Evolutionary conservation across 2,113 vertebrate genomes (phyloP).

Genomic region (Ophthalmolycus amberensis): DNA sequence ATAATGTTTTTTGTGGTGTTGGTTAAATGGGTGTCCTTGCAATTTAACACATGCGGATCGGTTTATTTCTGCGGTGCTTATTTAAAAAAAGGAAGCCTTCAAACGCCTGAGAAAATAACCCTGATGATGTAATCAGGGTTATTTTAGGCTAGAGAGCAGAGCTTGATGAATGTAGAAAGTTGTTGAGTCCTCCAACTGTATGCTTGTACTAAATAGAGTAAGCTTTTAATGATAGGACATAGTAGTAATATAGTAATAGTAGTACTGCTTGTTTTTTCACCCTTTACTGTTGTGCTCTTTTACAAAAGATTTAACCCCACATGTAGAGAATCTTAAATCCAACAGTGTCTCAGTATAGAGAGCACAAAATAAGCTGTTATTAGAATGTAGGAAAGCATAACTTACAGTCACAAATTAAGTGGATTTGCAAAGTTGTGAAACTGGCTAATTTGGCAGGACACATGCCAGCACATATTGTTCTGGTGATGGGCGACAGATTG

Average conservation of each 20-base stretch:
- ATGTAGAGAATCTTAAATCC: not conserved
- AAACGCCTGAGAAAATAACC: not conserved
- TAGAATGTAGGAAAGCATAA: not conserved
- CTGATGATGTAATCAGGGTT: not conserved
- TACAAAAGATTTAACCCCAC: not conserved
- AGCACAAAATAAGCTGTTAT: not conserved
- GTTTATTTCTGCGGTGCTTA: too few species aligned
- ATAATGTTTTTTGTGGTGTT: not conserved
- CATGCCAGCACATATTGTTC: slow-evolving; percentile 36
- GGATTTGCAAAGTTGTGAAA: slow-evolving; percentile 25
- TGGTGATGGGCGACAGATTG: slow-evolving; percentile 45
- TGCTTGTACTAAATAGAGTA: not conserved
- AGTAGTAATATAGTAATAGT: not conserved
- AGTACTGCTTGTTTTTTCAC: not conserved
- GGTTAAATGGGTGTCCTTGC: not conserved
- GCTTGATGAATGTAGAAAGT: not conserved
- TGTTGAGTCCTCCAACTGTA: not conserved
- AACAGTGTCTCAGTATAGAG: not conserved
- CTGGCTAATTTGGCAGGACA: slow-evolving; percentile 23
- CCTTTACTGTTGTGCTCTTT: not conserved
- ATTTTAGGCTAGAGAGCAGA: not conserved
- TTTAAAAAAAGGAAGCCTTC: not conserved
- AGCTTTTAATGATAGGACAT: not conserved
- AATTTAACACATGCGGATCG: too few species aligned
- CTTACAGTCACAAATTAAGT: slow-evolving; percentile 4